Percentiles rank a stretch among this genome's conserved stretches.
phyloP scores from a whole-genome alignment of 2,888 invertebrate species.

The Meta bourneti region DNA sequence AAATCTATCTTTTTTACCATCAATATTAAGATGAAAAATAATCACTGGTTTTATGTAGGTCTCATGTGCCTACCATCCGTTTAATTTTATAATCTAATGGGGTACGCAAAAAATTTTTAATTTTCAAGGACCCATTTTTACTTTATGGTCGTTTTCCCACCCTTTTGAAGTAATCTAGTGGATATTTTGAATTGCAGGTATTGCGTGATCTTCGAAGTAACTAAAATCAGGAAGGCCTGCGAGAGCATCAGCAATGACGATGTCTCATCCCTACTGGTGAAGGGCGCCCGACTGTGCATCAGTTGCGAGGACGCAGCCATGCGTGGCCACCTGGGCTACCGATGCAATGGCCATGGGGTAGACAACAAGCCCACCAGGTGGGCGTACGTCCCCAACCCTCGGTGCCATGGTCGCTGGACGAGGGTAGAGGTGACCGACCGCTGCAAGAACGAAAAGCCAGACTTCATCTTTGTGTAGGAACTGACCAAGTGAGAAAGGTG shows the following conservation, averaged over 20 bases:
- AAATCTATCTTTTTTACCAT: too few species aligned
- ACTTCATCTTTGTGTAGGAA: slow-evolving; percentile 81
- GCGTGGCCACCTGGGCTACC: slow-evolving; percentile 87
- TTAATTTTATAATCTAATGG: too few species aligned
- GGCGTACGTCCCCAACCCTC: slow-evolving; percentile 91
- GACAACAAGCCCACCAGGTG: slow-evolving; percentile 88
- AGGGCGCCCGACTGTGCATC: slow-evolving; percentile 90
- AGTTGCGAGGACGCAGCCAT: slow-evolving; percentile 91
- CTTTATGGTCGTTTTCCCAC: too few species aligned
- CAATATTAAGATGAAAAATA: too few species aligned
- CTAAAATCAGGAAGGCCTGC: slow-evolving; percentile 90
- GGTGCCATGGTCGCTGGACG: slow-evolving; percentile 94
- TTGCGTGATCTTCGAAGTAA: slow-evolving; percentile 91
- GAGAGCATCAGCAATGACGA: slow-evolving; percentile 84
- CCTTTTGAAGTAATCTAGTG: too few species aligned
- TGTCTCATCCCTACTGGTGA: slow-evolving; percentile 87
- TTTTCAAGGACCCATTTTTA: too few species aligned
- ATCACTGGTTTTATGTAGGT: too few species aligned
- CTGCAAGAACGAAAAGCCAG: slow-evolving; percentile 79
- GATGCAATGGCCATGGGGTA: slow-evolving; percentile 93
- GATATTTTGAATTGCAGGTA: slow-evolving; percentile 84
- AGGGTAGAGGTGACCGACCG: slow-evolving; percentile 82
- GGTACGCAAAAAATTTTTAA: too few species aligned
- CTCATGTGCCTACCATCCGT: too few species aligned
- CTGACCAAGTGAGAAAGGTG: not conserved